Evolutionary conservation across 1,140 invertebrate genomes (phyloP), one percentile per base, ranked within the genome.

Genomic region (Contarinia nasturtii): DNA sequence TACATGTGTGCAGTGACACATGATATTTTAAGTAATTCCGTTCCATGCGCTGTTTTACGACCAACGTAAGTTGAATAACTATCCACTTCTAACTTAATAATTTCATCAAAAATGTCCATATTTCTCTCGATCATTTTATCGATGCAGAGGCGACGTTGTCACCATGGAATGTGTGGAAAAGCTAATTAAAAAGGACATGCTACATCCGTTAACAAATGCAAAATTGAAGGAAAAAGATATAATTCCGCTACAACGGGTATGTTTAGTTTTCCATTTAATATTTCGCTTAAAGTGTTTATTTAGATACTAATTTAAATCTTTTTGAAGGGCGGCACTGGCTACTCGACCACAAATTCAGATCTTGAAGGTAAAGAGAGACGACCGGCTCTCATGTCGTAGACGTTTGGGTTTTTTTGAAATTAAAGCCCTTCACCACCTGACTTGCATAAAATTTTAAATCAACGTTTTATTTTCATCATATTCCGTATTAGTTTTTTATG

Each of bases 1-100:
- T 99, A 95, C 62, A 94, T 94, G 76, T 99, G 96, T 67, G 85
- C 95, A 5, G 82, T 99, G 1, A 98, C 93, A 21, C 85, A 92
- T 65, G 96, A 99, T 69, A 77, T 95, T 45, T 66, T 99, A 11
- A 83, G 86, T 50, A 98, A 98, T 70, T 87, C 89, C 17, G 79
- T 92, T 3, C 89, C 90, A 7, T 92, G 85, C 67, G 92, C 86
- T 49, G 83, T 97, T 43, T 74, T 99, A 19, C 81, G 73, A 68
- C 80, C 88, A 49, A 90, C 86, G 84, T 90, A 74, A 79, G 76
- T 71, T 41, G 41, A 15, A 20, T 12, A 11, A 17, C 18, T 4
- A 42, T 42, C 5, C 14, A 20, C 15, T 42, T 20, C 7, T 19
- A n/a, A 12, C 15, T 38, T 38, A 38, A 34, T 14, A 8, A 14